Base-by-base conservation (phyloP, 2,888 invertebrate species). In the Diogma glabrata region DNA sequence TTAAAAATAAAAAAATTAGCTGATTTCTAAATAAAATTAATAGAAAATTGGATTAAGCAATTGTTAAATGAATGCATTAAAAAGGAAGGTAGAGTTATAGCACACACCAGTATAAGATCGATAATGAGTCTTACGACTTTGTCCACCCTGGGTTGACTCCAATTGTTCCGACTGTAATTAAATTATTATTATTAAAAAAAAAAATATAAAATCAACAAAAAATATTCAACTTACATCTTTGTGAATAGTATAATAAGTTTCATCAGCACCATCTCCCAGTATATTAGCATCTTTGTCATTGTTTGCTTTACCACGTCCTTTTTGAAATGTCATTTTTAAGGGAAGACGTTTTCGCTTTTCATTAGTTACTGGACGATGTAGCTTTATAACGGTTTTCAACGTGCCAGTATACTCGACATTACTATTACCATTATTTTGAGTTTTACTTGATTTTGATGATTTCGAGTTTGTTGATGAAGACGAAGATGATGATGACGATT, bases 341-440 rank as follows among this genome's bases (percentile, higher is more conserved):
- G 84, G 81, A 55, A 79, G 81, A 56, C 83, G 75, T 19, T 51
- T 53, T 6, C 53, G 52, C 10, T 56, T 55, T 6, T 54, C 52
- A 20, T 52, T 33, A 45, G 45, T 52, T 14, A 60, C 55, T 51
- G 63, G 71, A 55, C 81, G 76, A 64, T 80, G 82, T 56, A 88
- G 69, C 69, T 88, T 86, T 60, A 89, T 89, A 60, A 89, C 83
- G 59, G 88, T 87, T 65, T 88, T 89, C 56, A 89, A 65, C 1
- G 87, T 88, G 33, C 89, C 89, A 3, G 87, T 86, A 61, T 84
- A 87, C 59, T 77, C 78, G 28, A 59, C 62, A 12, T 45, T 22
- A 26, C 14, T 20, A 22, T 20, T 45, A 22, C 4, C 9, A 16
- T 46, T 36, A 24, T n/a, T 50, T 40, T 19, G 14, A 10, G 14